Evolutionary conservation across 2,888 invertebrate species (phyloP), one percentile per base, ranked within the genome.

Genomic region (Caenorhabditis macrosperma): DNA sequence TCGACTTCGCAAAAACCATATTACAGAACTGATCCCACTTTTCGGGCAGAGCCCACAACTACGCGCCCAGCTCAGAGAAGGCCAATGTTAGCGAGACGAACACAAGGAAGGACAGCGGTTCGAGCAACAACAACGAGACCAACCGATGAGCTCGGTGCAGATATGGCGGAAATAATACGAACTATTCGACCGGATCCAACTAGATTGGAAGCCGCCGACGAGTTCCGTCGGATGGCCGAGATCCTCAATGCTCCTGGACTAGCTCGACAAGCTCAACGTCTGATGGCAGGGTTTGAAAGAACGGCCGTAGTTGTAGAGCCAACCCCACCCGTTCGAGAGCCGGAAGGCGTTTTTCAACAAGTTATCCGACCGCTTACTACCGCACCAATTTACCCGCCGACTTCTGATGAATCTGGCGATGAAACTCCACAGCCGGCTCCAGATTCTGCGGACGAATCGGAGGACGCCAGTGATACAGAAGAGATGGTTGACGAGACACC

Each of bases 51-150:
- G 38, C 77, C 79, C 0, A 9, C 54, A 24, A 30, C 61, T 12
- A 38, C 59, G 12, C 52, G 69, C 9, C 55, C 63, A 5, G 48
- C 64, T 1, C 66, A 69, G 22, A 59, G 83, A 22, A 46, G 83
- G 26, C 83, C 83, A 5, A 79, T 83, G 77, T 50, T 83, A 20
- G 82, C 83, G 0, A 46, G 83, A 52, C 26, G 83, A 44, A 22
- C 60, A 5, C 75, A 67, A 24, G 15, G 69, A 30, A 17, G 38
- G 12, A 38, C 6, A 5, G 9, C 38, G 2, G 38, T 38, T 5
- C 38, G 38, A 10, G 38, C 69, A 0, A 52, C 55, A 0, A 12
- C 44, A 3, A 9, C 66, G 0, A 24, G 66, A n/a, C 33, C 66
- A 9, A 30, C 57, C 35, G 44, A 50, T 28, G 74, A 71, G 35